Evolutionary conservation across 2,888 invertebrate genomes (phyloP).

Genomic region (Agrochola circellaris): DNA sequence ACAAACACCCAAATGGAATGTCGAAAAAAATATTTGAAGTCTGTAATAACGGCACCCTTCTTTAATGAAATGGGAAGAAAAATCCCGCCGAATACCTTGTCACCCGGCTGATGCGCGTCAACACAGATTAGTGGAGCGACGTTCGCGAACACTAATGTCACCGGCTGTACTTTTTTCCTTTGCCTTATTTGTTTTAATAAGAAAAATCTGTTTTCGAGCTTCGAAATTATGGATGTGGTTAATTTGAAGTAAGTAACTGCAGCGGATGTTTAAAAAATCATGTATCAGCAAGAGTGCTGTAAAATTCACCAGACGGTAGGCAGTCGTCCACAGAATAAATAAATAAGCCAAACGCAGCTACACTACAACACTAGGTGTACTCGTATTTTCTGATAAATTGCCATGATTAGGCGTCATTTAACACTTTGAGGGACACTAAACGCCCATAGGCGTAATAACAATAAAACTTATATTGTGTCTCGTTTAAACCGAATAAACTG

Average conservation of each 20-base stretch:
- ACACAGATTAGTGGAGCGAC: constrained; percentile 73
- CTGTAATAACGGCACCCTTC: constrained; percentile 64
- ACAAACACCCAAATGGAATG: constrained; percentile 41
- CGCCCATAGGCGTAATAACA: background rate
- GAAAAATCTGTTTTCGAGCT: constrained; percentile 28
- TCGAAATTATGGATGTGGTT: constrained; percentile 7
- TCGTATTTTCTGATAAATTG: background rate
- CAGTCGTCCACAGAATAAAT: background rate
- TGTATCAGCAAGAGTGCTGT: background rate
- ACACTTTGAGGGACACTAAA: background rate
- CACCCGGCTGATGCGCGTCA: constrained; percentile 75
- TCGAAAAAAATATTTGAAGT: constrained; percentile 56
- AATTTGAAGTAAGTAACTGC: background rate
- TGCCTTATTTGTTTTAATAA: constrained; percentile 30
- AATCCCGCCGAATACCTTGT: constrained; percentile 74
- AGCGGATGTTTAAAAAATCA: background rate
- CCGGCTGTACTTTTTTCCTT: constrained; percentile 40
- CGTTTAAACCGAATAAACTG: background rate
- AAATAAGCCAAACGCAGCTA: background rate
- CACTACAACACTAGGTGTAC: too few species aligned
- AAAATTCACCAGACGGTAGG: background rate
- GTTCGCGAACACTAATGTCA: constrained; percentile 46
- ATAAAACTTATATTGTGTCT: background rate
- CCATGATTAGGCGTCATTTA: background rate
- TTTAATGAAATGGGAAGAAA: constrained; percentile 75